Evolutionary conservation across 2,888 invertebrate genomes (phyloP), one percentile per base, ranked within the genome.

Genomic region (Dryocosmus kuriphilus): DNA sequence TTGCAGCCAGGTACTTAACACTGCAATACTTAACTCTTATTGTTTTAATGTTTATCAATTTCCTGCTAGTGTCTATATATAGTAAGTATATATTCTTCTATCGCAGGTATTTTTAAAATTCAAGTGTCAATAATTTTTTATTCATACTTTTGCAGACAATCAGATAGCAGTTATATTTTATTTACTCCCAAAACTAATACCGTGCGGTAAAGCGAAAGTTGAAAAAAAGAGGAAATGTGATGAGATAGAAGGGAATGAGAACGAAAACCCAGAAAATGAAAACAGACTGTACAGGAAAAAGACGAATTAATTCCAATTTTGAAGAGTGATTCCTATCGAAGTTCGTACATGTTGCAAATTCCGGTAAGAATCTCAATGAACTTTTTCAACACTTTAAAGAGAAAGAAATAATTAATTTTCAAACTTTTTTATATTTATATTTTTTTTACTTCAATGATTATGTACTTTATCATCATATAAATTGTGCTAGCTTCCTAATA

Each of bases 301-400:
- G 22, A 38, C 9, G 11, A 22, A 22, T 22, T 38, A 9, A 35
- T n/a, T 38, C 22, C 38, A 63, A 22, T 19, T 35, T 38, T 63
- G 19, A 63, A 63, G n/a, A 63, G n/a, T n/a, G 63, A 63, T 38
- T 22, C 63, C 11, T 63, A 63, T 38, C 63, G 63, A 63, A 63
- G 35, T 22, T 35, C 38, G 35, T 38, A 63, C 35, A 63, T 63
- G 63, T 22, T 63, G n/a, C 35, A 63, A 63, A 32, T 63, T 63
- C 30, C 62, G 32, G 62, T 63, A 63, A 22, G 62, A 61, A n/a
- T 35, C 19, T 32, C 6, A 63, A 63, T 16, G 19, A 63, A 19
- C 8, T 61, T 61, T 61, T 61, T 61, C 6, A 30, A 35, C 35
- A 35, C n/a, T n/a, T n/a, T n/a, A n/a, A n/a, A n/a, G n/a, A n/a